These are phyloP conservation scores for Carcina quercana DNA, from an alignment of 2,888 invertebrate genomes.

Conservation along the genomic window DNA sequence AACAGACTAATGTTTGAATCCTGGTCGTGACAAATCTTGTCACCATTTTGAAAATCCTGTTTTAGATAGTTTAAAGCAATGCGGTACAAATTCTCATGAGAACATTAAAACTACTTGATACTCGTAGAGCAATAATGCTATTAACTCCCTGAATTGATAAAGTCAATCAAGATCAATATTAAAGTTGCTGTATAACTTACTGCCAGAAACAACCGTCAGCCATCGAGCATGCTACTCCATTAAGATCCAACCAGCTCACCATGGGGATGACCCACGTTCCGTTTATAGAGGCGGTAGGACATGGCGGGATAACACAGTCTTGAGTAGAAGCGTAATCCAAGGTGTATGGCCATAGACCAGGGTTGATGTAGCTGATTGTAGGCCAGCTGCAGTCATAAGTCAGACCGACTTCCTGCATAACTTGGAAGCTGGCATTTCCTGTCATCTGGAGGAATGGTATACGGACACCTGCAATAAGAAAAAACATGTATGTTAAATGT, in stretches of 20 bases:
- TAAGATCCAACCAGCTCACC: conserved; percentile 64
- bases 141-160: too few species aligned
- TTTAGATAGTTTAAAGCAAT: too few species aligned
- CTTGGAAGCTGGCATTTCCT: conserved; percentile 73
- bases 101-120: too few species aligned
- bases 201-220: conserved; percentile 65
- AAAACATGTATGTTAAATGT: too few species aligned
- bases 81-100: too few species aligned
- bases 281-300: conserved; percentile 72
- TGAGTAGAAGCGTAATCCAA: conserved; percentile 75
- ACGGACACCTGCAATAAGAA: conserved; percentile 57
- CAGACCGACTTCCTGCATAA: conserved; percentile 66
- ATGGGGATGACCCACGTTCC: conserved; percentile 81
- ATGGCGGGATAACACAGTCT: conserved; percentile 70
- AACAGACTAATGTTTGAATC: too few species aligned
- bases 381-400: conserved; percentile 78
- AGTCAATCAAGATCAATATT: not conserved
- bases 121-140: too few species aligned
- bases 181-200: conserved; percentile 62
- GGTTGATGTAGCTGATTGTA: conserved; percentile 42
- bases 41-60: too few species aligned
- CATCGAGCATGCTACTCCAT: conserved; percentile 69
- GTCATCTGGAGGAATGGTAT: conserved; percentile 73
- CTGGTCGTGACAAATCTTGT: too few species aligned
- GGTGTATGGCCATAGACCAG: conserved; percentile 80